These are phyloP conservation scores for Elymnias hypermnestra DNA, from an alignment of 1,140 invertebrate species.

Conservation along the genomic window DNA sequence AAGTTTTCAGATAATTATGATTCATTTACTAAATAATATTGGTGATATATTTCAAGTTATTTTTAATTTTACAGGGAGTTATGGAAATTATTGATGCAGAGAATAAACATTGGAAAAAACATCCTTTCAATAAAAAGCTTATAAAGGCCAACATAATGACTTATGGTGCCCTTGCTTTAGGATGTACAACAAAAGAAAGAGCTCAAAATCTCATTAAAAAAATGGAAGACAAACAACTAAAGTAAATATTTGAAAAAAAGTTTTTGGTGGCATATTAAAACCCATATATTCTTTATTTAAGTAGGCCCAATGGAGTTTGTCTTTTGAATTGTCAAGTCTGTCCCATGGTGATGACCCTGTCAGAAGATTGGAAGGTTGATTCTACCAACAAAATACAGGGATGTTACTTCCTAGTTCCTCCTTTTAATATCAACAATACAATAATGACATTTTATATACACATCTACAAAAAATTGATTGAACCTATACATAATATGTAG, in stretches of 20 bases:
- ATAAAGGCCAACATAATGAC: conserved; percentile 87
- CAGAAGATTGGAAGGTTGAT: too few species aligned
- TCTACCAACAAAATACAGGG: too few species aligned
- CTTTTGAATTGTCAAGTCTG: too few species aligned
- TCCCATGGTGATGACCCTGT: too few species aligned
- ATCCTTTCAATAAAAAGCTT: conserved; percentile 59
- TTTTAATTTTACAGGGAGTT: conserved; percentile 74
- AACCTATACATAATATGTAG: too few species aligned
- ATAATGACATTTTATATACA: too few species aligned
- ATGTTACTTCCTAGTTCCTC: too few species aligned
- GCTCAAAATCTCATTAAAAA: conserved; percentile 80
- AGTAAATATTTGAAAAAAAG: conserved; percentile 71
- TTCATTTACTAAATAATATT: neutral
- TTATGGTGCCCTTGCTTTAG: conserved; percentile 89
- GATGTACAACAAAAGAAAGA: conserved; percentile 79
- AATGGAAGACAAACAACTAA: conserved; percentile 81
- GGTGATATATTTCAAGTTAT: conserved; percentile 3
- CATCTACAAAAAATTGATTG: too few species aligned
- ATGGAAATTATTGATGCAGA: conserved; percentile 78
- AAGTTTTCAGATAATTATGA: conserved; percentile 41
- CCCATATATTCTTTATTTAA: too few species aligned
- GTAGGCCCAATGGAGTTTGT: too few species aligned
- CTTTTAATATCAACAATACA: too few species aligned
- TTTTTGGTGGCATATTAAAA: too few species aligned
- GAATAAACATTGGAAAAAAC: conserved; percentile 40